Percentiles rank a stretch among this genome's conserved stretches.
phyloP scores from a whole-genome alignment of 2,888 invertebrate species.

The Steinernema scapterisci region DNA sequence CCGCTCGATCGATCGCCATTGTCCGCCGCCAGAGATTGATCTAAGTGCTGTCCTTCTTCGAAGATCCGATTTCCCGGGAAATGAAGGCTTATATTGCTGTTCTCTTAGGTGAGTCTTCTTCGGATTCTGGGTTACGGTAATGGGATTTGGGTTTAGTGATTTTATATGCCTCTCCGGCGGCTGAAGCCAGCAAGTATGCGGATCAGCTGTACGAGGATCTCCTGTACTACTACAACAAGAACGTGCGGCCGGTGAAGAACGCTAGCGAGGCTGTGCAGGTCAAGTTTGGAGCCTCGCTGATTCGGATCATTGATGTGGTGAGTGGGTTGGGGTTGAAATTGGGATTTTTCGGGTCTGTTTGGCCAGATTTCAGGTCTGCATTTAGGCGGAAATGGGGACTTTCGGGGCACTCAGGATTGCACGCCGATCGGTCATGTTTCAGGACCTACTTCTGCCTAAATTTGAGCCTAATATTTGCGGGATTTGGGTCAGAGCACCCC shows the following conservation, averaged over 20 bases:
- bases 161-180: not conserved
- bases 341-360: no score
- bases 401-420: no score
- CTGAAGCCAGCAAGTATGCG: slow-evolving; percentile 47
- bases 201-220: slow-evolving; percentile 67
- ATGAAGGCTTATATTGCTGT: not conserved
- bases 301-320: slow-evolving; percentile 67
- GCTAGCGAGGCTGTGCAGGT: slow-evolving; percentile 62
- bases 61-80: not conserved
- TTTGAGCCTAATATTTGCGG: no score
- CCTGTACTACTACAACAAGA: slow-evolving; percentile 67
- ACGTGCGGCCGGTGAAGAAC: slow-evolving; percentile 63
- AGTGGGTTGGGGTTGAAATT: slow-evolving; percentile 39
- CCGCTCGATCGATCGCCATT: slow-evolving; percentile 10
- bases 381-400: no score
- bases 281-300: slow-evolving; percentile 67
- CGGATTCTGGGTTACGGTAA: no score
- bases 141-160: not conserved
- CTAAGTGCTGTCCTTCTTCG: not conserved
- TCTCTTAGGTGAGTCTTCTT: no score
- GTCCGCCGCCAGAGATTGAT: not conserved
- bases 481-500: no score
- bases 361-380: no score
- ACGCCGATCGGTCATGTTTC: no score
- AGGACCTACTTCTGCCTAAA: no score